phyloP scores from a whole-genome alignment of 2,797 vertebrate species.

The Loris lydekkerianus region DNA sequence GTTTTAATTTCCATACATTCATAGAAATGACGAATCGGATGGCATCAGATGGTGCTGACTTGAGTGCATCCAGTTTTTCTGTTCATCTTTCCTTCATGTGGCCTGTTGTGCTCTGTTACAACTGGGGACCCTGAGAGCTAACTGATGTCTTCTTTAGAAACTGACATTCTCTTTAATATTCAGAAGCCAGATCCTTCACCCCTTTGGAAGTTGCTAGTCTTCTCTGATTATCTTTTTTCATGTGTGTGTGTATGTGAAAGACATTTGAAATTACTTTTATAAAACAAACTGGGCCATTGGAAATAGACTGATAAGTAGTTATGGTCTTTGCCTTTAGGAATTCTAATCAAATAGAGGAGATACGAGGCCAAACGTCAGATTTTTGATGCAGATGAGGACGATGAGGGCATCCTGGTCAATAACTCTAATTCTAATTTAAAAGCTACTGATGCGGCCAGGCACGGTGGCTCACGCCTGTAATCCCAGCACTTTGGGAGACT shows the following conservation, averaged over 20 bases:
- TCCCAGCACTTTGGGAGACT: no score
- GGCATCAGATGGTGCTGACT: neutral
- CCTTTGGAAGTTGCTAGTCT: neutral
- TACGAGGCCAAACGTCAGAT: neutral
- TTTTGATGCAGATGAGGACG: neutral
- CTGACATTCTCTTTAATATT: slow-evolving; percentile 52
- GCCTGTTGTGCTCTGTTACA: slow-evolving; percentile 34
- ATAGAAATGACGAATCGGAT: neutral
- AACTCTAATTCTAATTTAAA: slow-evolving; percentile 40
- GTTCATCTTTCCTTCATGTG: neutral
- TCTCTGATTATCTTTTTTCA: neutral
- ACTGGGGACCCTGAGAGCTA: slow-evolving; percentile 29
- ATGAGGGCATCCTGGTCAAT: neutral
- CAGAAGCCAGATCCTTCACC: neutral
- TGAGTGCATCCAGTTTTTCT: slow-evolving; percentile 9
- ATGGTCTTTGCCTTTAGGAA: slow-evolving; percentile 2
- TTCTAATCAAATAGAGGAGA: neutral
- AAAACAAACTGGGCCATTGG: neutral
- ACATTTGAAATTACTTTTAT: slow-evolving; percentile 53
- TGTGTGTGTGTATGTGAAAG: neutral
- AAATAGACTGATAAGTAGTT: slow-evolving; percentile 24
- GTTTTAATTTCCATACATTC: neutral
- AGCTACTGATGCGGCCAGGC: no score
- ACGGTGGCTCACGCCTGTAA: no score
- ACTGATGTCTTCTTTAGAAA: slow-evolving; percentile 48